Conservation (phyloP, 2,797 vertebrate species). For the Phaenicophaeus curvirostris region DNA sequence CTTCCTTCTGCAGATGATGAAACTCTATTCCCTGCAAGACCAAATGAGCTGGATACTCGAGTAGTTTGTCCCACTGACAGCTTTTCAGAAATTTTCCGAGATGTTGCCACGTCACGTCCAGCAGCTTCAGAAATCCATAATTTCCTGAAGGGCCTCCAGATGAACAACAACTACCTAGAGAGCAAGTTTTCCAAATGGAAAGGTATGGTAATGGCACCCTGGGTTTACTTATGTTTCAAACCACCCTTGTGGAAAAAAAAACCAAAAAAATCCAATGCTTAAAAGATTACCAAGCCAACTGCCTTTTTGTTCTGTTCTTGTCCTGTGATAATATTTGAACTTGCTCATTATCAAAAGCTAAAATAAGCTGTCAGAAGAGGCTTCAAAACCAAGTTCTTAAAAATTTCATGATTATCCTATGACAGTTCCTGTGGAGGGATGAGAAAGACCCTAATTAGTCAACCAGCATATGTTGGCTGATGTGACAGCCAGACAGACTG, state of each 20-base stretch:
- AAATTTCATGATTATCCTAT: background rate
- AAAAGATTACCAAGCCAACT: background rate
- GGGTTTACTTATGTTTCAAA: background rate
- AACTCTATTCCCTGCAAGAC: slow-evolving; percentile 35
- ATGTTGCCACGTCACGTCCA: slow-evolving; percentile 70
- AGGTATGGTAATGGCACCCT: slow-evolving; percentile 69
- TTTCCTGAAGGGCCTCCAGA: slow-evolving; percentile 82
- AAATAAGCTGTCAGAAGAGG: background rate
- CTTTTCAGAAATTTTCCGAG: slow-evolving; percentile 73
- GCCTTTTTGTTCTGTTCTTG: background rate
- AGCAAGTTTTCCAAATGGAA: slow-evolving; percentile 80
- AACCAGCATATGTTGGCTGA: rapidly evolving
- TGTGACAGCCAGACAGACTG: background rate
- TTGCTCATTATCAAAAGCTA: background rate
- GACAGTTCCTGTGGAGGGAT: background rate
- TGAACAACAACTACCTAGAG: slow-evolving; percentile 79
- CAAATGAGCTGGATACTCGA: slow-evolving; percentile 63
- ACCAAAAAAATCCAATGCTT: background rate
- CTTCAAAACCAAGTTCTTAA: background rate
- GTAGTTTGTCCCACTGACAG: slow-evolving; percentile 67
- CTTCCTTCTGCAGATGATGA: slow-evolving; percentile 68
- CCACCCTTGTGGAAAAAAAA: background rate
- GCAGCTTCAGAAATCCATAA: slow-evolving; percentile 82
- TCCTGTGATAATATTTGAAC: background rate
- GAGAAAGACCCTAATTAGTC: background rate